Percentiles rank a stretch among this genome's conserved stretches.
These are phyloP conservation scores for Drosophila mimetica DNA, from an alignment of 2,888 invertebrate genomes.

Conservation along the genomic window DNA sequence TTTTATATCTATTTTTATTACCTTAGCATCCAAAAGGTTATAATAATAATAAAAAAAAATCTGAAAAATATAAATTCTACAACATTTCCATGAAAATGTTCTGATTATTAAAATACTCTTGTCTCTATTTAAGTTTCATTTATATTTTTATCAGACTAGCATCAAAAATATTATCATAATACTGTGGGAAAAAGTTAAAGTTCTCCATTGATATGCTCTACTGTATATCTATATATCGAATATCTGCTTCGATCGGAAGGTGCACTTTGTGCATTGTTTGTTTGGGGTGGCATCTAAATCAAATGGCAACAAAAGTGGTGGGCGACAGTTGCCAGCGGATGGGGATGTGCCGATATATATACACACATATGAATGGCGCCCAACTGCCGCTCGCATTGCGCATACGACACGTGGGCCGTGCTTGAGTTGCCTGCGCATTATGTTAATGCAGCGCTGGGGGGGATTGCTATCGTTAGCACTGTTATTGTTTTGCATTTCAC, in stretches of 20 bases:
- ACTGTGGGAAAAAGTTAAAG: too few relatives aligned
- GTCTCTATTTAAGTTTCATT: too few relatives aligned
- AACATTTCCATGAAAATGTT: too few relatives aligned
- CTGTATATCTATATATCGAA: background rate
- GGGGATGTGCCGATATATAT: conserved; percentile 15
- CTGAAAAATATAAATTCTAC: too few relatives aligned
- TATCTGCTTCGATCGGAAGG: conserved; percentile 7
- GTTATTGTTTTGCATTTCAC: conserved; percentile 81
- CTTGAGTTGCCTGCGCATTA: conserved; percentile 79
- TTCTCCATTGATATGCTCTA: background rate
- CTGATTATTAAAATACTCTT: too few relatives aligned
- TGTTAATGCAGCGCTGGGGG: conserved; percentile 65
- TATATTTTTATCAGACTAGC: too few relatives aligned
- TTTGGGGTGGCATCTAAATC: conserved; percentile 41
- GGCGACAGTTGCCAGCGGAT: conserved; percentile 59
- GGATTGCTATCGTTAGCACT: conserved; percentile 62
- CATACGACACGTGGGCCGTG: conserved; percentile 64
- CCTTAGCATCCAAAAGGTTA: too few relatives aligned
- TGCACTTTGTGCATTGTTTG: conserved; percentile 17
- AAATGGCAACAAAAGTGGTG: conserved; percentile 59
- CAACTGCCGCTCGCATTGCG: conserved; percentile 55
- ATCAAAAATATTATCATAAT: too few relatives aligned
- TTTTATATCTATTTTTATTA: too few relatives aligned
- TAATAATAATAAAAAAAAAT: too few relatives aligned
- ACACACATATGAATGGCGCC: background rate